Percentiles rank a stretch among this genome's conserved stretches.
Evolutionary conservation across 2,888 invertebrate genomes (phyloP).

Genomic region (Chirona hameri): DNA sequence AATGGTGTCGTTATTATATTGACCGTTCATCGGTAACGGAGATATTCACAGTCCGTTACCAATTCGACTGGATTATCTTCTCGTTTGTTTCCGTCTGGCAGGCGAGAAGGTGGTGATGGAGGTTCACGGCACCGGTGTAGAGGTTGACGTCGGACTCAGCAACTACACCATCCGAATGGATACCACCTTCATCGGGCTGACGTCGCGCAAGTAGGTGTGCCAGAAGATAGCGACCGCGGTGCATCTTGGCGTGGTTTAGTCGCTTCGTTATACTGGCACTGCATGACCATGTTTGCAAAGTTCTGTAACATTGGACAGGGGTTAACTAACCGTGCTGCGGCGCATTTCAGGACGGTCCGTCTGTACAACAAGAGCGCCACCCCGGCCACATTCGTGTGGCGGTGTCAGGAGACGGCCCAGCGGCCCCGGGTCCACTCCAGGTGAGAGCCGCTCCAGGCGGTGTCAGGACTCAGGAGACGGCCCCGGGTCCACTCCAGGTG

Average conservation of each 20-base stretch:
- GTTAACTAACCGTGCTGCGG: too few species aligned
- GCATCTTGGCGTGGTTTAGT: too few species aligned
- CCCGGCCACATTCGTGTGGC: not conserved
- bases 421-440: not conserved
- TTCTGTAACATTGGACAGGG: too few species aligned
- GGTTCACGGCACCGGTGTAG: not conserved
- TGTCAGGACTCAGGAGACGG: too few species aligned
- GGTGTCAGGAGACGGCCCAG: not conserved
- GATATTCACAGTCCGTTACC: too few species aligned
- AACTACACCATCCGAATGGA: conserved; percentile 3
- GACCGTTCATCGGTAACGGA: too few species aligned
- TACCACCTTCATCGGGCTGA: not conserved
- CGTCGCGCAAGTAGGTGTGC: not conserved
- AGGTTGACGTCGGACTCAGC: not conserved
- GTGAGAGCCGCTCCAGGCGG: too few species aligned
- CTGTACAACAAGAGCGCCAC: conserved; percentile 13
- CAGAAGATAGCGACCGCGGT: too few species aligned
- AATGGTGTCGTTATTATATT: too few species aligned
- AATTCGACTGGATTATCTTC: too few species aligned
- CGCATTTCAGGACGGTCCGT: not conserved
- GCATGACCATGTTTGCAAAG: too few species aligned
- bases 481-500: not conserved
- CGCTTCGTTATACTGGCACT: too few species aligned
- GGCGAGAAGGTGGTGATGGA: conserved; percentile 5
- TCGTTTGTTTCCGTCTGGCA: not conserved